phyloP scores from a whole-genome alignment of 2,888 invertebrate genomes.

The Podabrus alpinus region DNA sequence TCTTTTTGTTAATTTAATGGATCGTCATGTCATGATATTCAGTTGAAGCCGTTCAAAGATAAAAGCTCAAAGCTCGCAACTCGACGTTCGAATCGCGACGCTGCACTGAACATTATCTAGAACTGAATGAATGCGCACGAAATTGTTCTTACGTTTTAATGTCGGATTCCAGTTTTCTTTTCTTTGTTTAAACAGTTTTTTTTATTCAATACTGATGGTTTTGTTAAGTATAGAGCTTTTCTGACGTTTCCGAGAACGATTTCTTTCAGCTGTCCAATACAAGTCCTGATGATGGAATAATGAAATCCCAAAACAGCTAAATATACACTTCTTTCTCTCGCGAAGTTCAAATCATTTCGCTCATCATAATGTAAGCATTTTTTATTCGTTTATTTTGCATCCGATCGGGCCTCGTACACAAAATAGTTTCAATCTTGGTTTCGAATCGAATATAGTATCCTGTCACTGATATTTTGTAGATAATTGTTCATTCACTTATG shows the following conservation, averaged over 20 bases:
- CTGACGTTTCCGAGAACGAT: neutral
- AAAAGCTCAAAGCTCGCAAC: constrained; percentile 23
- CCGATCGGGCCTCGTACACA: neutral
- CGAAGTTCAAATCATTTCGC: no score
- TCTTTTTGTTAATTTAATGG: neutral
- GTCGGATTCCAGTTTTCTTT: constrained; percentile 21
- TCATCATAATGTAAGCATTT: no score
- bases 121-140: constrained; percentile 30
- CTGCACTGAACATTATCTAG: constrained; percentile 30
- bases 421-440: neutral
- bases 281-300: neutral
- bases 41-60: constrained; percentile 8
- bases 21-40: neutral
- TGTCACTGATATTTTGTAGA: neutral
- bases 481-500: neutral
- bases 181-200: constrained; percentile 4
- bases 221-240: neutral
- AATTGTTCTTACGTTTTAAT: constrained; percentile 22
- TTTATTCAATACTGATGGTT: constrained; percentile 9
- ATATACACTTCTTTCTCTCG: no score
- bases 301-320: neutral
- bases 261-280: neutral
- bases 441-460: neutral
- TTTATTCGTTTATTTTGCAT: neutral
- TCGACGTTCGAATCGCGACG: constrained; percentile 26